A percentile compares a stretch with the other conserved stretches of the same genome.
These are phyloP conservation scores for Achatina immaculata DNA, from an alignment of 1,140 invertebrate species.

Conservation along the genomic window DNA sequence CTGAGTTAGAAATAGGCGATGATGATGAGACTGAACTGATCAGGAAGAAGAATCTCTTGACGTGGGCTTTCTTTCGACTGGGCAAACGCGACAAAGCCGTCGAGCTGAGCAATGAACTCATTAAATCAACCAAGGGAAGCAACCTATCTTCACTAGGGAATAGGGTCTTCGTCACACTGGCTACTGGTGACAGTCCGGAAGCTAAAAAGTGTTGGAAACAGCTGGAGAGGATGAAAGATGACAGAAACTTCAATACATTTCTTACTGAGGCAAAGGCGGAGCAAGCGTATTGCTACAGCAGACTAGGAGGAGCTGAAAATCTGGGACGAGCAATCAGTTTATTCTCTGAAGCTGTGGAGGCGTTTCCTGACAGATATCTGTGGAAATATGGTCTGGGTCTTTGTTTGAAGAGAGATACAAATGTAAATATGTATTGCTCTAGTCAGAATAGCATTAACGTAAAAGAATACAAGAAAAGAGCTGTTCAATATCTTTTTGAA, in stretches of 20 bases:
- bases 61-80: not conserved
- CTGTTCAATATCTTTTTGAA: not conserved
- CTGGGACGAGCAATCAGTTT: not conserved
- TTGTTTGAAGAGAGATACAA: not conserved
- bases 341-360: not conserved
- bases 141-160: conserved; percentile 1
- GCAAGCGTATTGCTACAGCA: conserved; percentile 14
- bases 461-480: not conserved
- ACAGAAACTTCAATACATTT: not conserved
- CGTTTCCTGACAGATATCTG: not conserved
- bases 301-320: not conserved
- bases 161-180: not conserved
- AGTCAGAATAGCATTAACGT: not conserved
- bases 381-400: not conserved
- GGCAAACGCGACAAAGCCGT: not conserved
- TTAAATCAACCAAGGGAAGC: not conserved
- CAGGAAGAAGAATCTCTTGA: not conserved
- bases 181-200: not conserved
- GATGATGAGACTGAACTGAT: not conserved
- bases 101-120: not conserved
- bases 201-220: not conserved
- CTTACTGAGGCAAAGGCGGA: not conserved
- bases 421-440: not conserved
- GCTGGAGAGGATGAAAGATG: not conserved
- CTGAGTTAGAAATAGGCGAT: not conserved